These are phyloP conservation scores for Motacilla alba DNA, from an alignment of 2,113 vertebrate species.

Conservation along the genomic window DNA sequence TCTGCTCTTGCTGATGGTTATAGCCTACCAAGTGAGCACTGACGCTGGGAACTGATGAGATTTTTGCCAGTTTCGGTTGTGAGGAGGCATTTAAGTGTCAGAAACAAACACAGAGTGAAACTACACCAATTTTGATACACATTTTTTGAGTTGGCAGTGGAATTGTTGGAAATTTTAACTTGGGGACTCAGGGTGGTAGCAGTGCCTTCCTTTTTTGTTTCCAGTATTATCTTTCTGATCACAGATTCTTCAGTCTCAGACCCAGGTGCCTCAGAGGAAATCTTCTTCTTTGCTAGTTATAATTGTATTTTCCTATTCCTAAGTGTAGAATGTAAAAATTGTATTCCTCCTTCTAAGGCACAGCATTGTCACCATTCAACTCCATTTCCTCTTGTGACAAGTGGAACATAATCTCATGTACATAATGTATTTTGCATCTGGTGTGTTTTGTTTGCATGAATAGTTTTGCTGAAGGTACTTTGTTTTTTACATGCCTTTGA, in stretches of 20 bases:
- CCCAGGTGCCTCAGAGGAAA: neutral
- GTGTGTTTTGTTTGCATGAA: neutral
- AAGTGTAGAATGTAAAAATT: neutral
- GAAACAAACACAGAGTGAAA: neutral
- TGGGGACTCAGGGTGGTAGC: neutral
- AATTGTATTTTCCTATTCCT: neutral
- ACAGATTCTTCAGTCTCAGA: neutral
- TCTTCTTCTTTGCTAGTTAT: neutral
- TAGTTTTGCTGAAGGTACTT: neutral
- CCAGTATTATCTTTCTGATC: neutral
- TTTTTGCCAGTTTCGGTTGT: neutral
- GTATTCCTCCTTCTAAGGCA: neutral
- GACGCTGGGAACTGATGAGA: neutral
- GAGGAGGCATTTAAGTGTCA: neutral
- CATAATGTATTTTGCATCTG: neutral
- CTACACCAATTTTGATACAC: neutral
- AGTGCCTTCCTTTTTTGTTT: neutral
- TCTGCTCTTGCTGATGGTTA: neutral
- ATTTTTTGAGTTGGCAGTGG: neutral
- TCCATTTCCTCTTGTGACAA: neutral
- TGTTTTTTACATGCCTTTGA: neutral
- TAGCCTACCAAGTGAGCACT: neutral
- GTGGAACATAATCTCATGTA: neutral
- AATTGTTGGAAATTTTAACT: neutral
- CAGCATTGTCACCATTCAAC: neutral